These are phyloP conservation scores for Harpalus rufipes DNA, from an alignment of 2,888 invertebrate species.

Conservation along the genomic window DNA sequence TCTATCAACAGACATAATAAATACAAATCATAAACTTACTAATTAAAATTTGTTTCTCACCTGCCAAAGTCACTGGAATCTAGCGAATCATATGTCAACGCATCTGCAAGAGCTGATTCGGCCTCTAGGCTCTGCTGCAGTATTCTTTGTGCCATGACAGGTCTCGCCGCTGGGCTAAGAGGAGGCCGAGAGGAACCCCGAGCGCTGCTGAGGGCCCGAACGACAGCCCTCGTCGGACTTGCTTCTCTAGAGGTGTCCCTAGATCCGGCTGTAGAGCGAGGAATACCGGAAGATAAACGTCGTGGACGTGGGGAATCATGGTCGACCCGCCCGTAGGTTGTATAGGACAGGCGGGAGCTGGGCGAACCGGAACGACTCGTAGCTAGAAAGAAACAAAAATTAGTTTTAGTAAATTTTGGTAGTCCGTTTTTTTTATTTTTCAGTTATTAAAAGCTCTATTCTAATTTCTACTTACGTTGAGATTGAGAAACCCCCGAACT, in stretches of 20 bases:
- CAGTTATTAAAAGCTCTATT: too few relatives aligned
- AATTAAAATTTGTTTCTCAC: not conserved
- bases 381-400: slow-evolving; percentile 79
- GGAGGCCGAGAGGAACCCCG: slow-evolving; percentile 78
- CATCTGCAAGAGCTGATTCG: slow-evolving; percentile 89
- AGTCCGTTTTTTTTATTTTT: too few relatives aligned
- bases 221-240: slow-evolving; percentile 74
- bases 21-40: too few relatives aligned
- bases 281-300: slow-evolving; percentile 84
- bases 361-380: slow-evolving; percentile 96
- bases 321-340: slow-evolving; percentile 80
- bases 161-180: slow-evolving; percentile 79
- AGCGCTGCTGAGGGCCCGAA: slow-evolving; percentile 73
- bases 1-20: not conserved
- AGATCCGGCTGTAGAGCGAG: slow-evolving; percentile 84
- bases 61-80: slow-evolving; percentile 22
- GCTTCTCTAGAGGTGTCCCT: slow-evolving; percentile 79
- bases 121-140: slow-evolving; percentile 93
- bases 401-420: not conserved
- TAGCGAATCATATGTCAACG: slow-evolving; percentile 72
- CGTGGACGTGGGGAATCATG: slow-evolving; percentile 79
- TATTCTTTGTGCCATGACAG: slow-evolving; percentile 89
- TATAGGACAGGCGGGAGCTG: slow-evolving; percentile 89
- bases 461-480: slow-evolving; percentile 86
- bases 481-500: slow-evolving; percentile 92